Base-by-base conservation (phyloP, 1,140 invertebrate genomes). In the Caenorhabditis inopinata region DNA sequence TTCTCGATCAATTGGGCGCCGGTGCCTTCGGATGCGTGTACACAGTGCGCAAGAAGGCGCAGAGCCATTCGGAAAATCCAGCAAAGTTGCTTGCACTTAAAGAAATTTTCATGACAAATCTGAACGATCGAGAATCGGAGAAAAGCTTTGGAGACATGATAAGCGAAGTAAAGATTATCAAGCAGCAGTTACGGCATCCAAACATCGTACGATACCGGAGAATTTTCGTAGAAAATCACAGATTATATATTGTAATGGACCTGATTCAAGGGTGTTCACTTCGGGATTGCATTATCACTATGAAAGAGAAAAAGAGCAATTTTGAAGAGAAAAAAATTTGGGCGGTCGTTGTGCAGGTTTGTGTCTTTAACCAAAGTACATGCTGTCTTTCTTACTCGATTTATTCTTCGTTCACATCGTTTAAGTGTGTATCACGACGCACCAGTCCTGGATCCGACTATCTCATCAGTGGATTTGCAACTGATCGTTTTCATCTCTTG, bases 21-120 rank as follows among this genome's bases (percentile, higher is more conserved):
- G 90, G 90, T 12, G 89, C 89, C 6, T 90, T 90, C 85, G 90
- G 90, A 3, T 89, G 88, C 53, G 90, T 90, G 7, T 90, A 89
- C 79, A 90, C 90, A 85, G 90, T 90, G 7, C 86, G 87, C 45
- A 90, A 90, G 79, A 86, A 82, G 74, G 86, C 85, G 38, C 84
- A 87, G 29, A 85, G 86, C 62, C 21, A 49, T 32, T 42, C 32
- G 2, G 58, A 68, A 16, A 51, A 29, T 18, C 46, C 49, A 0
- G 25, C 74, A 12, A 51, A 82, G 27, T 89, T 89, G 62, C 82
- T 89, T 29, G 90, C 90, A 27, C 82, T 90, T 79, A 90, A 90
- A 86, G 90, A 90, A 46, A 82, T 82, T 2, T 82, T 80, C 46
- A 82, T 82, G 81, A 73, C 53, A 6, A 49, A 82, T 14, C 45